Conservation (phyloP, 2,797 vertebrate species). For the Hippocampus kuda region DNA sequence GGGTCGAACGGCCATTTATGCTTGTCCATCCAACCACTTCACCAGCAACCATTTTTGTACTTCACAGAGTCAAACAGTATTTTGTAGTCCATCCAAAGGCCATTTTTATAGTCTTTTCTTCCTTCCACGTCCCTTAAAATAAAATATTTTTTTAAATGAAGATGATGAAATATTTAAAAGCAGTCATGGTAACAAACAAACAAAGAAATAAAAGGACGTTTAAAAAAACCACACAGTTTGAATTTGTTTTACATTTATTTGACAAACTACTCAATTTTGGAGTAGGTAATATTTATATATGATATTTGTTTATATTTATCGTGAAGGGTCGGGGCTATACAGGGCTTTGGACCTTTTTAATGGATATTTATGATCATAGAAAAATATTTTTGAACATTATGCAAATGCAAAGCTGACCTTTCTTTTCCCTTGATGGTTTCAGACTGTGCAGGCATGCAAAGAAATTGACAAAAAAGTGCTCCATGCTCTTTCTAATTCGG, state of each 20-base stretch:
- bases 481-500: background rate
- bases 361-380: background rate
- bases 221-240: background rate
- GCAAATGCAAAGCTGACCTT: background rate
- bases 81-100: too few species aligned
- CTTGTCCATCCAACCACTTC: too few species aligned
- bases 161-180: background rate
- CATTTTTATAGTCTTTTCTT: background rate
- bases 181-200: background rate
- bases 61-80: too few species aligned
- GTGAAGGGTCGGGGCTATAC: background rate
- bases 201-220: background rate
- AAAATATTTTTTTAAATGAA: background rate
- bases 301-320: background rate
- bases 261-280: background rate
- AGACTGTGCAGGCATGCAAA: background rate
- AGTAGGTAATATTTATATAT: background rate
- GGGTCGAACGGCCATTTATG: too few species aligned
- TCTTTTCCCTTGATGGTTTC: background rate
- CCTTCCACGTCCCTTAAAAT: background rate
- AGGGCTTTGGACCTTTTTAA: background rate
- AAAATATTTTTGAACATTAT: background rate
- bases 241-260: constrained; percentile 2
- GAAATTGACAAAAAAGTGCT: background rate
- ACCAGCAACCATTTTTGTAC: too few species aligned